Evolutionary conservation across 2,888 invertebrate species (phyloP).

Genomic region (Ennomos erosarius): DNA sequence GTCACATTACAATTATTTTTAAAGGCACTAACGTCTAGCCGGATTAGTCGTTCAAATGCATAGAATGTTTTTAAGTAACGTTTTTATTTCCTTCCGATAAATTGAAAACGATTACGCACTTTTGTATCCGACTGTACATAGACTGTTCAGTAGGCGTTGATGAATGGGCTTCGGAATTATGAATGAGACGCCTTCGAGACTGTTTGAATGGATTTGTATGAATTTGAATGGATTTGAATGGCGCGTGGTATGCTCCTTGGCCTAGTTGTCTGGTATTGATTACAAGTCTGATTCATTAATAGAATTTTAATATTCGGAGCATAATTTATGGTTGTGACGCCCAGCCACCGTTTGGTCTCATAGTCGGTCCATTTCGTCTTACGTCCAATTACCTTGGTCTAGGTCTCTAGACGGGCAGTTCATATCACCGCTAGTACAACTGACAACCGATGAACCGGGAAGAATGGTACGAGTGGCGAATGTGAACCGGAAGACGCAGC

Average conservation of each 20-base stretch:
- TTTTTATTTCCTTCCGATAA: conserved; percentile 1
- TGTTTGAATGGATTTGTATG: conserved; percentile 25
- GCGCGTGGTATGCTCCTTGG: conserved; percentile 40
- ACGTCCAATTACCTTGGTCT: too few relatives aligned
- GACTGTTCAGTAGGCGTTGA: conserved; percentile 27
- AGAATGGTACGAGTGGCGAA: too few relatives aligned
- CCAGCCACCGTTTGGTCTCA: too few relatives aligned
- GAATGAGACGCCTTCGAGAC: conserved; percentile 31
- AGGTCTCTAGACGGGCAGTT: too few relatives aligned
- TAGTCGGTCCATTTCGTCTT: too few relatives aligned
- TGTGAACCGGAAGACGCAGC: too few relatives aligned
- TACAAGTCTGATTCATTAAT: not conserved
- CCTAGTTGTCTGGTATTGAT: conserved; percentile 19
- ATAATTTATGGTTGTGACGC: not conserved
- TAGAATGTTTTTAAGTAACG: not conserved
- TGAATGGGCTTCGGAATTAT: conserved; percentile 27
- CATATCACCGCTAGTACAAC: too few relatives aligned
- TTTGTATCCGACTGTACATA: conserved; percentile 19
- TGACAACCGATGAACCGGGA: too few relatives aligned
- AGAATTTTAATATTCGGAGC: not conserved
- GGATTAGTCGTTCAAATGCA: too few relatives aligned
- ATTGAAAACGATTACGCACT: not conserved
- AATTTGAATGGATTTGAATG: conserved; percentile 32
- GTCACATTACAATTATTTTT: not conserved
- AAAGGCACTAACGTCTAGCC: too few relatives aligned